Conservation (phyloP, 2,888 invertebrate genomes). For the Drosophila histrio region DNA sequence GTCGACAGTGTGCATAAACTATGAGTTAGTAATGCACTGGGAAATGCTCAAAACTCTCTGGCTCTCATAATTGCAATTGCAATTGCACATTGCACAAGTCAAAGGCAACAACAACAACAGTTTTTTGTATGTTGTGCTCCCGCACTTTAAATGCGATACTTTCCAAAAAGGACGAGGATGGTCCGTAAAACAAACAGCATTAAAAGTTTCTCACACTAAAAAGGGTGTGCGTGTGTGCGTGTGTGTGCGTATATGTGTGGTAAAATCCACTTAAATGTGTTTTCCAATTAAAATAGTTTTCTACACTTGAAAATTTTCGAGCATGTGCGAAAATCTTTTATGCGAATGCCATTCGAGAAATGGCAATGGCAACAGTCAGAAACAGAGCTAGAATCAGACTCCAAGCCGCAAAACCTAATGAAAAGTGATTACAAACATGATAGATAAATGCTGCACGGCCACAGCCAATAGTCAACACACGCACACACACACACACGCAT, state of each 20-base stretch:
- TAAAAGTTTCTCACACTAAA: slow-evolving; percentile 59
- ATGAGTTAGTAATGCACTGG: slow-evolving; percentile 75
- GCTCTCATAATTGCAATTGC: slow-evolving; percentile 62
- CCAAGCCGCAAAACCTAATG: slow-evolving; percentile 74
- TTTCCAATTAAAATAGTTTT: slow-evolving; percentile 79
- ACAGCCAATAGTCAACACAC: slow-evolving; percentile 20
- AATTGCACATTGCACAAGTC: slow-evolving; percentile 24
- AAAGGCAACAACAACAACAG: slow-evolving; percentile 19
- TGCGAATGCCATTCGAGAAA: slow-evolving; percentile 74
- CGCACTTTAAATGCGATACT: slow-evolving; percentile 65
- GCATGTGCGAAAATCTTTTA: slow-evolving; percentile 81
- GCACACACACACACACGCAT: slow-evolving; percentile 16
- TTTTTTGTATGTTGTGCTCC: slow-evolving; percentile 32
- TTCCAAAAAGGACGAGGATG: slow-evolving; percentile 10
- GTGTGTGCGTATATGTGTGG: slow-evolving; percentile 19
- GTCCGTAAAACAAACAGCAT: slow-evolving; percentile 67
- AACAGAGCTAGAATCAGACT: slow-evolving; percentile 13
- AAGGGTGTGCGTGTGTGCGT: slow-evolving; percentile 7
- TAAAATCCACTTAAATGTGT: slow-evolving; percentile 80
- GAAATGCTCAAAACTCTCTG: slow-evolving; percentile 41
- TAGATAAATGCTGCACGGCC: slow-evolving; percentile 68
- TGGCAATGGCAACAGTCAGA: slow-evolving; percentile 50
- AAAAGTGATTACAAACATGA: slow-evolving; percentile 80
- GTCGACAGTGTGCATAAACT: slow-evolving; percentile 65
- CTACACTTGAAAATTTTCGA: slow-evolving; percentile 76